Percentiles rank a stretch among this genome's conserved stretches.
Evolutionary conservation across 92 coral and sea anemone species (phyloP).

Genomic region (Muricea muricata): DNA sequence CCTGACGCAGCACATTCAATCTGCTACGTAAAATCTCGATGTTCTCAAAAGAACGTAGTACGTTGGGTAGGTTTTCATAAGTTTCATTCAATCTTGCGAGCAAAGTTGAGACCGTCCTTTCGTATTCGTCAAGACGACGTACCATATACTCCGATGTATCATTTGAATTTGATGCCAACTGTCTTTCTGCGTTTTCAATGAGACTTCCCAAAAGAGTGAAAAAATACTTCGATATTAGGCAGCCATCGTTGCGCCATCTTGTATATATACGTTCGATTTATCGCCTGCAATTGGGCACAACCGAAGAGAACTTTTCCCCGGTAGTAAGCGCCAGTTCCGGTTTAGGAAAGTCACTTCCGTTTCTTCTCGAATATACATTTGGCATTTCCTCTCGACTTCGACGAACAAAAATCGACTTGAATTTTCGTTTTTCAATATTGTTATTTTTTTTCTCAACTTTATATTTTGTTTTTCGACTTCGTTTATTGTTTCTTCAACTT

Average conservation of each 20-base stretch:
- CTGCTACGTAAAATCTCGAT: background rate
- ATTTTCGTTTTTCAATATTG: background rate
- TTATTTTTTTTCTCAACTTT: too few relatives aligned
- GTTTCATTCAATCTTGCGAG: conserved; percentile 29
- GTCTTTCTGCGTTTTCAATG: conserved; percentile 43
- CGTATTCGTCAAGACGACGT: conserved; percentile 50
- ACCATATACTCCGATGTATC: background rate
- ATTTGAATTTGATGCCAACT: background rate
- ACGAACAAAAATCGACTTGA: background rate
- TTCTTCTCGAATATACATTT: background rate
- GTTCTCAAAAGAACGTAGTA: conserved; percentile 18
- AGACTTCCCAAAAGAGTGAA: conserved; percentile 41
- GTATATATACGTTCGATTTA: background rate
- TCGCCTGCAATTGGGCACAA: background rate
- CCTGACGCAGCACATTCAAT: conserved; percentile 6
- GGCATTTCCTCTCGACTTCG: background rate
- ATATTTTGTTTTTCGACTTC: too few relatives aligned
- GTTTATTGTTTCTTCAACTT: background rate
- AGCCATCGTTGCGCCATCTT: conserved; percentile 58
- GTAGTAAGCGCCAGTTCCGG: background rate
- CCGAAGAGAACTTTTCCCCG: too few relatives aligned
- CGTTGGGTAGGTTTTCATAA: conserved; percentile 22
- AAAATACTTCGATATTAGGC: conserved; percentile 47
- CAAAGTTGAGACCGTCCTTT: conserved; percentile 34
- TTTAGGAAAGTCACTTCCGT: background rate